phyloP scores from a whole-genome alignment of 37 sponge, comb jelly and placozoan genomes.

The Theonella swinhoei region DNA sequence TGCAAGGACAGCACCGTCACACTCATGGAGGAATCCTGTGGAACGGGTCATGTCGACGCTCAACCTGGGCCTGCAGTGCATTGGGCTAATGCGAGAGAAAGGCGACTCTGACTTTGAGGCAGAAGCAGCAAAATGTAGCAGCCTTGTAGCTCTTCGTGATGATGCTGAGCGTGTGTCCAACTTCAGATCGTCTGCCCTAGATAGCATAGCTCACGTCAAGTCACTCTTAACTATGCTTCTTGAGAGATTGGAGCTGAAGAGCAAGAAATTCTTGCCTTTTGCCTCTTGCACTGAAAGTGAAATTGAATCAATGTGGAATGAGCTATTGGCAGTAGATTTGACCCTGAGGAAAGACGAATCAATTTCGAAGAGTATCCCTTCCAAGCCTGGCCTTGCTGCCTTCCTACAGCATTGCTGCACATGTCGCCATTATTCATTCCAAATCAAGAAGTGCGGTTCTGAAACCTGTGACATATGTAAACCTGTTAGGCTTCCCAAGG shows the following conservation, averaged over 20 bases:
- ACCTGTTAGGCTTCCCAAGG: slow-evolving; percentile 12
- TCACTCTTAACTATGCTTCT: not conserved
- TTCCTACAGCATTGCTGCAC: slow-evolving; percentile 41
- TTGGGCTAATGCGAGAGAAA: slow-evolving; percentile 33
- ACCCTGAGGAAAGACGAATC: slow-evolving; percentile 21
- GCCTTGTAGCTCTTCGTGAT: slow-evolving; percentile 1
- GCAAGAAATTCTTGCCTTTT: slow-evolving; percentile 26
- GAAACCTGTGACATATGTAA: slow-evolving; percentile 30
- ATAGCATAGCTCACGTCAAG: not conserved
- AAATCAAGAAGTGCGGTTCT: slow-evolving; percentile 41
- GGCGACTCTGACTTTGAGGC: not conserved
- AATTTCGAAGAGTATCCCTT: not conserved
- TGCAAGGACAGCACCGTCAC: slow-evolving; percentile 36
- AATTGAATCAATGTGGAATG: slow-evolving; percentile 10
- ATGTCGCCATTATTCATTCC: slow-evolving; percentile 49
- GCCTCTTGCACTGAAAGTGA: slow-evolving; percentile 1
- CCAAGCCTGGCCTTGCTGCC: not conserved
- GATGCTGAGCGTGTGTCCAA: not conserved
- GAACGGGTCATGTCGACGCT: slow-evolving; percentile 44
- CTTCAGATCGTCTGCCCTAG: not conserved
- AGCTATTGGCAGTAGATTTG: slow-evolving; percentile 12
- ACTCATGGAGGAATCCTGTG: slow-evolving; percentile 59
- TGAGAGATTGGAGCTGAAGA: slow-evolving; percentile 31
- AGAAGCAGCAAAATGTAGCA: slow-evolving; percentile 38
- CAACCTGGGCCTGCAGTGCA: too few relatives aligned